These are phyloP conservation scores for Tupaia chinensis DNA, from an alignment of 2,113 vertebrate species.

Conservation along the genomic window DNA sequence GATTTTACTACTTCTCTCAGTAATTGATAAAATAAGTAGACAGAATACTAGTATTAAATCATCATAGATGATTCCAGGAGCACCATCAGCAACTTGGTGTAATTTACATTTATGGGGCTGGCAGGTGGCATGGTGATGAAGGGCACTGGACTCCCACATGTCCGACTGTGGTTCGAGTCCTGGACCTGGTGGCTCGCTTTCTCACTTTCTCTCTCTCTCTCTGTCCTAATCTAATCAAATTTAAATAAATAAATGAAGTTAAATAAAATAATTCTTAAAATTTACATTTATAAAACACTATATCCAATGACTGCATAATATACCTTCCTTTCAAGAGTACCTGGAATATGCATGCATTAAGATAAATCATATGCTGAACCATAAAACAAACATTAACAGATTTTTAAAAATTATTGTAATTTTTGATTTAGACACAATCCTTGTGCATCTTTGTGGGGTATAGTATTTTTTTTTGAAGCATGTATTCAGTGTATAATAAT, in stretches of 20 bases:
- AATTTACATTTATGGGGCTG: neutral
- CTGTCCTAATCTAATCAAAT: no score
- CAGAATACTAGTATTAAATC: neutral
- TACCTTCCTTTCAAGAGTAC: neutral
- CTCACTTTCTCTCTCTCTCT: no score
- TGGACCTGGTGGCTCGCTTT: no score
- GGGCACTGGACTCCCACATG: no score
- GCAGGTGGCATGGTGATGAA: no score
- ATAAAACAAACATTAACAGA: conserved; percentile 13
- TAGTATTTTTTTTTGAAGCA: no score
- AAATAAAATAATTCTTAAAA: neutral
- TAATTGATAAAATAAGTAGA: neutral
- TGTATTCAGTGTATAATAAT: no score
- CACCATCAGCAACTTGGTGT: neutral
- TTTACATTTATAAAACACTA: neutral
- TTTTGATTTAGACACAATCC: no score
- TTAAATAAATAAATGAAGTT: no score
- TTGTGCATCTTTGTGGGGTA: no score
- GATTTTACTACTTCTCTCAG: conserved; percentile 20
- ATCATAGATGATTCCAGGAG: neutral
- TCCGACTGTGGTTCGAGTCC: no score
- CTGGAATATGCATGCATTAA: neutral
- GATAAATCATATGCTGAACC: neutral
- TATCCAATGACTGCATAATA: neutral
- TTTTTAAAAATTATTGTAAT: neutral